Base-by-base conservation (phyloP, 2,888 invertebrate genomes). In the Hirtodrosophila trivittata region DNA sequence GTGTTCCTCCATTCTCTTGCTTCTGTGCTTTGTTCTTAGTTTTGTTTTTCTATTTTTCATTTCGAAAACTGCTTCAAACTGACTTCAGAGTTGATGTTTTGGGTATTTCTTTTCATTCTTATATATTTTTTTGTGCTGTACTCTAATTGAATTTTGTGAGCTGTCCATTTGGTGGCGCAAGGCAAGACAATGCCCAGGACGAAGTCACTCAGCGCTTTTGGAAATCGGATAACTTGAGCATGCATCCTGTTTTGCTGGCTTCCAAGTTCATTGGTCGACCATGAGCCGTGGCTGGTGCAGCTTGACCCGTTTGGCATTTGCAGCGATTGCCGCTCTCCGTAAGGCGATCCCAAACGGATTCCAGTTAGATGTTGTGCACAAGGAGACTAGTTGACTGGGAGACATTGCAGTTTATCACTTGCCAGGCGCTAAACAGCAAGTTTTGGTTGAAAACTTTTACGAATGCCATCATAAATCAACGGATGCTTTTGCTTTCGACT, bases 351-450 rank as follows among this genome's bases (percentile, higher is more conserved):
- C 64, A 9, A 39, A 54, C 35, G 49, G 16, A 42, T 39, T 43
- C 35, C 18, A 16, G 50, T 21, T 42, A 18, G 41, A 55, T 49
- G 49, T 43, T 38, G 9, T 7, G 9, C 28, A 28, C 1, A 9
- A n/a, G 2, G 9, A 28, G 28, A 9, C 46, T 38, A 10, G 26
- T 25, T 26, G 28, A 60, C 35, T 37, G 26, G 42, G 26, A 56
- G 54, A 62, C 66, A 56, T 43, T 56, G 71, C 75, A 71, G 81
- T 75, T 80, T 80, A 71, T 77, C 77, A 67, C 77, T 63, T 68
- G 68, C 63, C 67, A 39, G 74, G 75, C 83, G 78, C 80, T 76
- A 76, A 81, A 78, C 77, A 77, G 75, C 73, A 70, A 70, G 78
- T 69, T 67, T 75, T 66, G 47, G 57, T 46, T 43, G 59, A 56